These are phyloP conservation scores for Harpalus rufipes DNA, from an alignment of 2,888 invertebrate genomes.

Conservation along the genomic window DNA sequence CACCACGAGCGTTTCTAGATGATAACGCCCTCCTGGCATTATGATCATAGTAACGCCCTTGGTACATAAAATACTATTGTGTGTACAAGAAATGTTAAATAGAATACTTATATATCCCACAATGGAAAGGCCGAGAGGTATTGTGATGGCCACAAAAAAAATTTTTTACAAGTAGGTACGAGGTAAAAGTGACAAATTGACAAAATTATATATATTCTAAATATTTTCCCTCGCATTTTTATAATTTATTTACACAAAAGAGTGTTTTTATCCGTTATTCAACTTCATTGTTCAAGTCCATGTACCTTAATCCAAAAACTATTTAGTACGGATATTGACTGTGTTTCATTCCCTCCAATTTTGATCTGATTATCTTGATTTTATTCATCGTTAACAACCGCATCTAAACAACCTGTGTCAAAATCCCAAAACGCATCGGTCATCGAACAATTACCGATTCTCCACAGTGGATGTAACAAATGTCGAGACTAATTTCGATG, in stretches of 20 bases:
- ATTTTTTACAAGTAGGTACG: too few relatives aligned
- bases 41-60: too few relatives aligned
- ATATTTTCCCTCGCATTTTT: too few relatives aligned
- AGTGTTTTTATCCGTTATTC: neutral
- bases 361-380: slow-evolving; percentile 27
- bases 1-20: too few relatives aligned
- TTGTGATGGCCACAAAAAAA: too few relatives aligned
- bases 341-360: neutral
- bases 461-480: neutral
- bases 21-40: too few relatives aligned
- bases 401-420: slow-evolving; percentile 16
- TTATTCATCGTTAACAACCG: slow-evolving; percentile 40
- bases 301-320: neutral
- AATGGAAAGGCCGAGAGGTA: too few relatives aligned
- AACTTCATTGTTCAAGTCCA: neutral
- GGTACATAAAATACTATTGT: too few relatives aligned
- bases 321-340: neutral
- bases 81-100: too few relatives aligned
- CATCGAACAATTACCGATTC: slow-evolving; percentile 38
- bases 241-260: neutral
- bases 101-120: too few relatives aligned
- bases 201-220: too few relatives aligned
- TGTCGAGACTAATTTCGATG: slow-evolving; percentile 25
- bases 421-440: neutral
- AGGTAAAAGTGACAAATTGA: too few relatives aligned